Evolutionary conservation across 2,113 vertebrate genomes (phyloP).

Genomic region (Hepsetus odoe): DNA sequence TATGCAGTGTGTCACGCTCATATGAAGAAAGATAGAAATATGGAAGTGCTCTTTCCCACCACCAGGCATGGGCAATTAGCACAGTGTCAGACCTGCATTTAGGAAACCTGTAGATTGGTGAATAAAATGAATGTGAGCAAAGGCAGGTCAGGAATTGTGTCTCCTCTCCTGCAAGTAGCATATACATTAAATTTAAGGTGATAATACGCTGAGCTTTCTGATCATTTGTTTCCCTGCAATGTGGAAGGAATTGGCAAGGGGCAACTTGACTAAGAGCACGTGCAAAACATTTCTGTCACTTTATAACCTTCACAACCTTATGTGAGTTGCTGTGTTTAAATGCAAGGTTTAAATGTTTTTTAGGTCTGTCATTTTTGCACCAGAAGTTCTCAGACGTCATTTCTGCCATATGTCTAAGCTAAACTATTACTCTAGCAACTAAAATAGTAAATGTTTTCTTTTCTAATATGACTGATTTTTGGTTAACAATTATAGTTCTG

Average conservation of each 20-base stretch:
- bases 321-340: constrained; percentile 3
- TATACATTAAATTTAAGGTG: neutral
- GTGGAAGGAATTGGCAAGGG: neutral
- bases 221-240: neutral
- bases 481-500: no score
- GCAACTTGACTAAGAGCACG: neutral
- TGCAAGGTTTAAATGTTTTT: neutral
- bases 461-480: no score
- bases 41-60: neutral
- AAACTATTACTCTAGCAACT: no score
- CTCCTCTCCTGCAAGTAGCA: neutral
- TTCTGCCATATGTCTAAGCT: neutral
- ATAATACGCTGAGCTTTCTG: neutral
- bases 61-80: neutral
- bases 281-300: constrained; percentile 3
- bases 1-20: neutral
- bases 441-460: no score
- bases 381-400: neutral
- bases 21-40: neutral
- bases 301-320: neutral
- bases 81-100: neutral
- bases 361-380: neutral
- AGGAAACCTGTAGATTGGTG: neutral
- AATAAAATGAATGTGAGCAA: neutral
- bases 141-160: neutral